Conservation (phyloP, 1,140 invertebrate genomes). For the Brachionus rotundiformis region DNA sequence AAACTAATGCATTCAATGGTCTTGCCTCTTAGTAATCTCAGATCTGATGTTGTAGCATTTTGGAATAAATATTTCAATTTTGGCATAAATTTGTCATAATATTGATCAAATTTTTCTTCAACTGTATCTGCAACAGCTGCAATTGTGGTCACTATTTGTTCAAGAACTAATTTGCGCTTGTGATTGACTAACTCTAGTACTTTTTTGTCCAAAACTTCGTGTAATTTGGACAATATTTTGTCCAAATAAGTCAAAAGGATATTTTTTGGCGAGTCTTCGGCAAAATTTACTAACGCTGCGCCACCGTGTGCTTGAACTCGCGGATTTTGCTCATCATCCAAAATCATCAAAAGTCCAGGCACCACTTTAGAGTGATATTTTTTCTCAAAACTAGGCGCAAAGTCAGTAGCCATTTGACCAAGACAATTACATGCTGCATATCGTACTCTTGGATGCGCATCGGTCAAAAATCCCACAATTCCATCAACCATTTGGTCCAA, state of each 20-base stretch:
- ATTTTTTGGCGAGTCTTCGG: conserved; percentile 91
- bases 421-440: conserved; percentile 99
- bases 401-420: conserved; percentile 98
- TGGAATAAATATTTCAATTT: conserved; percentile 95
- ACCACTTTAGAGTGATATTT: conserved; percentile 94
- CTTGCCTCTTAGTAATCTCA: conserved; percentile 86
- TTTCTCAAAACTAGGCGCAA: conserved; percentile 92
- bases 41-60: conserved; percentile 82
- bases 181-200: conserved; percentile 81
- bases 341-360: conserved; percentile 81
- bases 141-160: conserved; percentile 96
- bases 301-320: conserved; percentile 79
- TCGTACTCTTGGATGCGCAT: conserved; percentile 86
- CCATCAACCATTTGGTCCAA: conserved; percentile 81
- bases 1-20: conserved; percentile 98
- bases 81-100: conserved; percentile 81
- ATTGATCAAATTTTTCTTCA: conserved; percentile 86
- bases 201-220: conserved; percentile 84
- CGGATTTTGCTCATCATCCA: conserved; percentile 87
- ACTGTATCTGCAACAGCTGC: conserved; percentile 98
- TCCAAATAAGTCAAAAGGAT: conserved; percentile 87
- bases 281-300: conserved; percentile 97
- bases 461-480: conserved; percentile 81
- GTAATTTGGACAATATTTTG: conserved; percentile 84
- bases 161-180: conserved; percentile 91